Conservation (phyloP, 2,113 vertebrate species). For the Stigmatopora argus region DNA sequence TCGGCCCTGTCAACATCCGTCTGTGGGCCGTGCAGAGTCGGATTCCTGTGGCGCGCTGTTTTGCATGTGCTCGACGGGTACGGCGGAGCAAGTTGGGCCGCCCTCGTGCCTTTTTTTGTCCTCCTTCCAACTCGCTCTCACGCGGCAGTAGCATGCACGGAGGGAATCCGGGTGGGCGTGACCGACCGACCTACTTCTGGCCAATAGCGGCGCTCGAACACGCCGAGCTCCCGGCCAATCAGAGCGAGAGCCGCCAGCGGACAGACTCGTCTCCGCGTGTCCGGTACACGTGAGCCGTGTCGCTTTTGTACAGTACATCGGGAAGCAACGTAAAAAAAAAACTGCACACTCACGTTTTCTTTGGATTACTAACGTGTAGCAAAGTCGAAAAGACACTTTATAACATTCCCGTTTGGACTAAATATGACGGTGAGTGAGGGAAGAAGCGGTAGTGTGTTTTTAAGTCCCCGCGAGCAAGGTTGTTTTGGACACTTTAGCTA, state of each 20-base stretch:
- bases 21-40: conserved; percentile 14
- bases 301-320: conserved; percentile 58
- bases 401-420: not conserved
- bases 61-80: conserved; percentile 46
- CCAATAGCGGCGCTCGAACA: conserved; percentile 56
- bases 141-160: conserved; percentile 70
- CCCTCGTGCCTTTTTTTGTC: conserved; percentile 51
- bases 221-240: conserved; percentile 44
- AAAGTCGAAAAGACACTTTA: conserved; percentile 42
- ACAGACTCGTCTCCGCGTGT: conserved; percentile 61
- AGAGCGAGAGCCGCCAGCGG: conserved; percentile 30
- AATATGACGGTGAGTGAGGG: not conserved
- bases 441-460: not conserved
- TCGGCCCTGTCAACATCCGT: conserved; percentile 5
- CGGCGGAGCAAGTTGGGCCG: conserved; percentile 29
- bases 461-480: not conserved
- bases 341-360: conserved; percentile 66
- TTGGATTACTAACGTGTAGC: conserved; percentile 54
- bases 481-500: not conserved
- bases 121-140: conserved; percentile 53
- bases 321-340: conserved; percentile 61
- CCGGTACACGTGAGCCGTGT: conserved; percentile 65
- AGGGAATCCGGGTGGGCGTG: conserved; percentile 62
- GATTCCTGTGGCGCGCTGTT: conserved; percentile 38
- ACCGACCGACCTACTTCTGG: conserved; percentile 45